Base-by-base conservation (phyloP, 2,888 invertebrate genomes). In the Pinctada fucata region DNA sequence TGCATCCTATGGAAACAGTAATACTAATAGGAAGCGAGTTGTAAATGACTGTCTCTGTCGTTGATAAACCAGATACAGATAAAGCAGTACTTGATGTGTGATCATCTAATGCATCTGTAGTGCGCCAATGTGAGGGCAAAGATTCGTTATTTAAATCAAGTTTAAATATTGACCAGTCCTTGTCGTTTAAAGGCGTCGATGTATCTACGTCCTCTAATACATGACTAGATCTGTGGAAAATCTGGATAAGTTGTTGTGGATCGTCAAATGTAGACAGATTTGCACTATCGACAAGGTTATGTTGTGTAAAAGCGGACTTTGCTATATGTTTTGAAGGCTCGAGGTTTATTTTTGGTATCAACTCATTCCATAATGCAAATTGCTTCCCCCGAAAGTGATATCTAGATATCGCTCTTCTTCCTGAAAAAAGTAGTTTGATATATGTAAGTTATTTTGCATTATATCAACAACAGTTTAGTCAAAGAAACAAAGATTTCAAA, bases 301-400 rank as follows among this genome's bases (percentile, higher is more conserved):
- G 97, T 92, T 97, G 97, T 0, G 97, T 96, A 0, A 65, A 10
- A 47, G 75, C 72, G n/a, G 72, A 47, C 82, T 96, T 95, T 90
- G 97, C 97, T 87, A 96, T 96, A 58, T 58, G 6, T 0, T 96
- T 95, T 90, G 97, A 97, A 88, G 96, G 96, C 0, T 96, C 96
- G 85, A 96, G 95, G 93, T 97, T 94, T 85, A 96, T 94, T 91
- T 98, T 97, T 51, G 98, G 98, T 79, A 99, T 97, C 73, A 98
- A 94, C 90, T 98, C 97, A 79, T 98, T 93, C 99, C 99, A 99
- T 92, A 98, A 97, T 1, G 98, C 97, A 75, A 98, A 94, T 84
- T 98, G 97, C 93, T 98, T 97, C 2, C 98, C 97, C 84, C 98
- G 95, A 93, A 98, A 98, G 93, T 98, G 98, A 88, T 97, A 97